phyloP scores from a whole-genome alignment of 2,113 vertebrate genomes.

The Mola mola region DNA sequence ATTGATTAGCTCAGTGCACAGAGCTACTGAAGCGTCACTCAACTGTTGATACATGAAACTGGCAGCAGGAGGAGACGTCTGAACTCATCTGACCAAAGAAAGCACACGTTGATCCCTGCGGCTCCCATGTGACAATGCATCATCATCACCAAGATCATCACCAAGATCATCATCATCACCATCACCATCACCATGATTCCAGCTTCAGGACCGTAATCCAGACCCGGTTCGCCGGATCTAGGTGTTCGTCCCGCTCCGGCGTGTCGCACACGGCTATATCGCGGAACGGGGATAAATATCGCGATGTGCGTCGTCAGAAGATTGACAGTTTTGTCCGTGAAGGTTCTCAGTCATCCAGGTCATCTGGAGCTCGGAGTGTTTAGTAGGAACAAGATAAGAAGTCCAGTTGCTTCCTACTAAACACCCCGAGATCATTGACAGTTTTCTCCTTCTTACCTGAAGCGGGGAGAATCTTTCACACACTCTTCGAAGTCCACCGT shows the following conservation, averaged over 20 bases:
- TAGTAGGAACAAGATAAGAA: no score
- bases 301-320: no score
- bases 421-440: no score
- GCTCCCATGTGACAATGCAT: constrained; percentile 57
- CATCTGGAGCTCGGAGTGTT: no score
- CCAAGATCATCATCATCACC: constrained; percentile 10
- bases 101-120: background rate
- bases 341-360: no score
- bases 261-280: background rate
- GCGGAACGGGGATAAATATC: background rate
- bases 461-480: constrained; percentile 84
- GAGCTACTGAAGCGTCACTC: no score
- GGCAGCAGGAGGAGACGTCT: background rate
- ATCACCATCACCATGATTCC: background rate
- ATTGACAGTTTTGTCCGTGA: no score
- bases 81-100: background rate
- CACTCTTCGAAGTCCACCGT: constrained; percentile 88
- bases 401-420: no score
- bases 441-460: constrained; percentile 82
- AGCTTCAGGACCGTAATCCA: background rate
- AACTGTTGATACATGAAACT: constrained; percentile 4
- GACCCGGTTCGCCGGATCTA: constrained; percentile 7
- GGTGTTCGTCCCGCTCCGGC: background rate
- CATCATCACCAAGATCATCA: constrained; percentile 38
- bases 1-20: background rate